Percentiles rank a stretch among this genome's conserved stretches.
Evolutionary conservation across 1,140 invertebrate species (phyloP).

Genomic region (Leptonema lineaticorne): DNA sequence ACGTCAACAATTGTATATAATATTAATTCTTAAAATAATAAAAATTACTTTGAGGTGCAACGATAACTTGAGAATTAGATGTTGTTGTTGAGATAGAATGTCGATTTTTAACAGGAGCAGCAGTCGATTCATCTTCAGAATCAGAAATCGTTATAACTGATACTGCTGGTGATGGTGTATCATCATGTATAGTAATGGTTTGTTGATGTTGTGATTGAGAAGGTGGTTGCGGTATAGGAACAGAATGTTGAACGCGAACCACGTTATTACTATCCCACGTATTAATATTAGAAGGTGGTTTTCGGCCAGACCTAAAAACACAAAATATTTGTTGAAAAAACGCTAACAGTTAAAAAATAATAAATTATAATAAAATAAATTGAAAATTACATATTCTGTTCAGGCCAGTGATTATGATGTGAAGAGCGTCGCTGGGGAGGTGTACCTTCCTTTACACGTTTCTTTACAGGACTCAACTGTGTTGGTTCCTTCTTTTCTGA

Average conservation of each 20-base stretch:
- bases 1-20: not conserved
- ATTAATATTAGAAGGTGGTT: slow-evolving; percentile 32
- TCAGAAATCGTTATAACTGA: slow-evolving; percentile 97
- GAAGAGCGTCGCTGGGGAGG: slow-evolving; percentile 71
- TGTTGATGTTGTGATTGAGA: slow-evolving; percentile 50
- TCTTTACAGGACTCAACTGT: slow-evolving; percentile 95
- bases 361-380: not conserved
- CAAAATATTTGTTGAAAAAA: not conserved
- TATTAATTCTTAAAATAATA: not conserved
- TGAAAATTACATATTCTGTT: slow-evolving; percentile 24
- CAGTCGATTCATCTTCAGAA: slow-evolving; percentile 80
- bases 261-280: slow-evolving; percentile 29
- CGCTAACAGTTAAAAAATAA: slow-evolving; percentile 4
- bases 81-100: slow-evolving; percentile 30
- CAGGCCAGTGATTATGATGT: slow-evolving; percentile 50
- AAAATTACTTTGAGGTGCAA: slow-evolving; percentile 40
- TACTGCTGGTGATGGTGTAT: slow-evolving; percentile 91
- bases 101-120: slow-evolving; percentile 44
- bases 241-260: not conserved
- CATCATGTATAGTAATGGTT: slow-evolving; percentile 87
- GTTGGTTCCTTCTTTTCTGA: slow-evolving; percentile 84
- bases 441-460: slow-evolving; percentile 95
- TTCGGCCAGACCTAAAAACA: slow-evolving; percentile 37
- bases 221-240: not conserved
- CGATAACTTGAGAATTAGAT: slow-evolving; percentile 31